Conservation (phyloP, 2,888 invertebrate species). For the Orthonevra nobilis region DNA sequence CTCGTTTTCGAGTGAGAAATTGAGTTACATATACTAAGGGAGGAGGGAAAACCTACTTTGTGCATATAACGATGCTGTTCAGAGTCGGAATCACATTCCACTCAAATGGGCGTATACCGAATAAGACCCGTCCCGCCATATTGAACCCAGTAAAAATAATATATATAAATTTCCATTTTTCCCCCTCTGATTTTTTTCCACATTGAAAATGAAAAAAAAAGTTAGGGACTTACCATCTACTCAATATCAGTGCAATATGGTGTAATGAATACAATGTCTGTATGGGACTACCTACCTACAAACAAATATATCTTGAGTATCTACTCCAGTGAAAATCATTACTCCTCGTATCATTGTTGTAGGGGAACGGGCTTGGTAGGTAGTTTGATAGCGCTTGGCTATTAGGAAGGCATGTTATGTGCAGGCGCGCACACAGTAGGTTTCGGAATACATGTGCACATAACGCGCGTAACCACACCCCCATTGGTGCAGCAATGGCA, state of each 20-base stretch:
- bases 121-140: background rate
- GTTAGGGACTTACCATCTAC: constrained; percentile 13
- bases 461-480: constrained; percentile 75
- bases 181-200: background rate
- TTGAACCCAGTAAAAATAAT: background rate
- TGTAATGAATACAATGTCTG: constrained; percentile 54
- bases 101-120: constrained; percentile 25
- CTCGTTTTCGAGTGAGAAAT: too few relatives aligned
- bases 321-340: constrained; percentile 49
- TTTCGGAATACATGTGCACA: constrained; percentile 71
- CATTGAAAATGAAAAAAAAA: background rate
- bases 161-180: too few relatives aligned
- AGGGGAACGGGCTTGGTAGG: constrained; percentile 51
- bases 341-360: constrained; percentile 51
- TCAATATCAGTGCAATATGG: constrained; percentile 62
- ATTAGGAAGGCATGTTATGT: constrained; percentile 79
- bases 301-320: constrained; percentile 45
- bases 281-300: constrained; percentile 41
- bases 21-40: too few relatives aligned
- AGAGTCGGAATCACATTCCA: constrained; percentile 7
- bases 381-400: constrained; percentile 72
- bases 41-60: too few relatives aligned
- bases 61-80: background rate
- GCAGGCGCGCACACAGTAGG: constrained; percentile 65
- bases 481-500: constrained; percentile 69